Conservation (phyloP, 2,888 invertebrate species). For the Acronicta leporina region DNA sequence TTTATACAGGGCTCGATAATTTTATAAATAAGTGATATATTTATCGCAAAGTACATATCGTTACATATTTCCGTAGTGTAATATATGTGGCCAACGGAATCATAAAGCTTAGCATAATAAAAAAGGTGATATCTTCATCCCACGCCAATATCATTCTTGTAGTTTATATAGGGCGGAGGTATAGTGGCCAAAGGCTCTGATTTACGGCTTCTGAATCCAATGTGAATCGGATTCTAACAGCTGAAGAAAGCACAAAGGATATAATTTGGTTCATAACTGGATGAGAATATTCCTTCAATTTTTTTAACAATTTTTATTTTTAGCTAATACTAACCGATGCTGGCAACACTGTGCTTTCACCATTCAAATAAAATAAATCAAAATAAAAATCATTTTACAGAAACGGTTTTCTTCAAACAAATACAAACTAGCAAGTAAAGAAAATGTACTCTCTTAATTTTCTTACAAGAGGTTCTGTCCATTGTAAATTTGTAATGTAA, state of each 20-base stretch:
- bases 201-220: too few relatives aligned
- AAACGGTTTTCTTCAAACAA: neutral
- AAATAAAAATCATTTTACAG: too few relatives aligned
- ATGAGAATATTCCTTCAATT: too few relatives aligned
- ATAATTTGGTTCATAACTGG: too few relatives aligned
- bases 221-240: too few relatives aligned
- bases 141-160: neutral
- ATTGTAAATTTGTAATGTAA: constrained; percentile 19
- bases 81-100: constrained; percentile 44
- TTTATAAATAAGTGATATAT: constrained; percentile 31
- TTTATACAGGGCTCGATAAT: constrained; percentile 21
- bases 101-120: constrained; percentile 32
- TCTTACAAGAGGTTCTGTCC: constrained; percentile 34
- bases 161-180: neutral
- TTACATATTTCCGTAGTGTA: constrained; percentile 43
- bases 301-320: too few relatives aligned
- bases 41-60: constrained; percentile 40
- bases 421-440: constrained; percentile 18
- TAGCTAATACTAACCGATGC: constrained; percentile 5
- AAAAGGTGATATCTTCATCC: neutral
- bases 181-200: too few relatives aligned
- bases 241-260: too few relatives aligned
- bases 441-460: constrained; percentile 21
- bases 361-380: too few relatives aligned
- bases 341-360: constrained; percentile 21